Evolutionary conservation across 2,888 invertebrate genomes (phyloP), one percentile per base, ranked within the genome.

Genomic region (Tribolium freemani): DNA sequence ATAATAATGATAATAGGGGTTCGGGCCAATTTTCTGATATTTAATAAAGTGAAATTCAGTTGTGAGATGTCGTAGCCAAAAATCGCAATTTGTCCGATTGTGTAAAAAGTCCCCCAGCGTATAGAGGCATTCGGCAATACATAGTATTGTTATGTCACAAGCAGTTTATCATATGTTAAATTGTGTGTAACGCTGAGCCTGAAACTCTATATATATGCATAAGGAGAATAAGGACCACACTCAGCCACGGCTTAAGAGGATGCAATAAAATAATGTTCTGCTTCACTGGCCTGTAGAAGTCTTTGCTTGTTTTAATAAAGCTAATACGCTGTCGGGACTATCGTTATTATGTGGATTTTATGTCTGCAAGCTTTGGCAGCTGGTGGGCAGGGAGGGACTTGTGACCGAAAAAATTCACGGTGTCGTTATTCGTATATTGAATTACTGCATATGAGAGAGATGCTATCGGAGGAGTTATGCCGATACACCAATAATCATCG

Each of bases 91-190:
- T 38, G 38, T 38, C 38, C 5, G 8, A 38, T 26, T 26, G 26
- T 5, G 5, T 26, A 26, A 38, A 38, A 38, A 8, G 13, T 13
- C 54, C 30, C 30, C 30, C 30, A 26, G 5, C 8, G 38, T 38
- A 8, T 38, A 21, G 6, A 21, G 26, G 60, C 60, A 60, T 60
- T 60, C 60, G 60, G 60, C 60, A 46, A 60, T 46, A 46, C 60
- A 46, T 21, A 60, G 60, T 48, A 77, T 78, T 76, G 79, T 79
- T 79, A 78, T 78, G 79, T 80, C 78, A 78, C 78, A 78, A 79
- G 78, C 77, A 79, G 77, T 83, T 79, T 80, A 80, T 83, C 82
- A 83, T 81, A 81, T 77, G 81, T 83, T 83, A 83, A 83, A 83
- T 83, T 83, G 82, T 75, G 77, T 80, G 82, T 82, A 78, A 81